Evolutionary conservation across 2,113 vertebrate species (phyloP), one percentile per base, ranked within the genome.

Genomic region (Corythornis cristatus): DNA sequence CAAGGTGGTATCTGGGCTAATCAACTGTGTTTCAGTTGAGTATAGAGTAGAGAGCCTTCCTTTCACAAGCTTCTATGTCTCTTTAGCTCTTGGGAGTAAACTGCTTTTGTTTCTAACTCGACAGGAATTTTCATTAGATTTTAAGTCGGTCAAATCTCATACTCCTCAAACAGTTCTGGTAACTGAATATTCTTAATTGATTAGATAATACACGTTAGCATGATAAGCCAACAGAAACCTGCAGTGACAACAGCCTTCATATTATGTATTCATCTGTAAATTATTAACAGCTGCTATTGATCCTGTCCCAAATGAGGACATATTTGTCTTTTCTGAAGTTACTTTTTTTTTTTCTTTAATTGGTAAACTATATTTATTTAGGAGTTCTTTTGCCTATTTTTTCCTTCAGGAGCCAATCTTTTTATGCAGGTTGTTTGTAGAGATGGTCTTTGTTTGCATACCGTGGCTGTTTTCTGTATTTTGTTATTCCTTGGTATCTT

Each of bases 71-170:
- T 72, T 81, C 60, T 84, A 51, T 62, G 13, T 60, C 76, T 72
- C 0, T 73, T 87, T 71, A 73, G 28, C 31, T 88, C 64, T 46
- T 87, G 71, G 35, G 50, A 87, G 22, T 82, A 70, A 79, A 35
- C 54, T 76, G 23, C 21, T 31, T 88, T 65, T 80, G 50, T 87
- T 93, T 50, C 37, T 46, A 70, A 42, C 31, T 88, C 42, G 46
- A 31, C 28, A 70, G 75, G 82, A 46, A 70, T 80, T 35, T 91
- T 94, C 42, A 76, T 89, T 80, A 89, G 28, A 50, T 76, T 84
- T 92, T 89, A 82, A 79, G 80, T 22, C 77, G 79, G 81, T 88
- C 15, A 93, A 83, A 86, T 85, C 46, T 89, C 46, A 17, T 93
- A 83, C 67, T 66, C 58, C 13, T 94, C 91, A 77, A 91, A 88